Evolutionary conservation across 2,888 invertebrate genomes (phyloP), one percentile per base, ranked within the genome.

Genomic region (Limenitis camilla): DNA sequence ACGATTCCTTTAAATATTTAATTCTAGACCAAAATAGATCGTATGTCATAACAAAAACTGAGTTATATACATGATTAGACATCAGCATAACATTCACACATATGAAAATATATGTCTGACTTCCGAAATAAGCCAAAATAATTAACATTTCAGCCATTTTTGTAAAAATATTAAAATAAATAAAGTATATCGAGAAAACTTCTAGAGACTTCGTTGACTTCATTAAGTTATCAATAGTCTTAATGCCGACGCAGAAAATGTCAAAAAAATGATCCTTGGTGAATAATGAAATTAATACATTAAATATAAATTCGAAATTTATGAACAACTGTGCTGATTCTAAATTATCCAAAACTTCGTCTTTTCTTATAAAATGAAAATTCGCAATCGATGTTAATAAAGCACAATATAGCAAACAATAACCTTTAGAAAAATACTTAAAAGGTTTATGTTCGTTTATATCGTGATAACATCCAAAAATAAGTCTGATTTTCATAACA

Each of bases 21-120:
- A 43, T 49, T 42, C 42, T 33, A 11, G 28, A 32, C 41, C 35
- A 42, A 36, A 42, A 36, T 28, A 49, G 10, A 36, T 38, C 41
- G 30, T 31, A 19, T 19, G 38, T 35, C 19, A 49, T 43, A n/a
- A 42, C 36, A 5, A n/a, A 33, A 9, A 42, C 43, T n/a, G 9
- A 28, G 6, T 43, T 33, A 6, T 33, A 36, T 1, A 49, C 7
- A 27, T 27, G 29, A 38, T 42, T 43, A 0, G 49, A 49, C 7
- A 38, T 19, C 28, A 49, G n/a, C 1, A 39, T 31, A 7, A 49
- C 5, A 19, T 10, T n/a, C 11, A 43, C n/a, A n/a, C 31, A 8
- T 28, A 36, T 6, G 28, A 7, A 19, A 19, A 1, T 19, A 19
- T 19, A 19, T 19, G 1, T 3, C 19, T 3, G 3, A 19, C 19